Conservation (phyloP, 2,113 vertebrate species). For the Ictalurus punctatus region DNA sequence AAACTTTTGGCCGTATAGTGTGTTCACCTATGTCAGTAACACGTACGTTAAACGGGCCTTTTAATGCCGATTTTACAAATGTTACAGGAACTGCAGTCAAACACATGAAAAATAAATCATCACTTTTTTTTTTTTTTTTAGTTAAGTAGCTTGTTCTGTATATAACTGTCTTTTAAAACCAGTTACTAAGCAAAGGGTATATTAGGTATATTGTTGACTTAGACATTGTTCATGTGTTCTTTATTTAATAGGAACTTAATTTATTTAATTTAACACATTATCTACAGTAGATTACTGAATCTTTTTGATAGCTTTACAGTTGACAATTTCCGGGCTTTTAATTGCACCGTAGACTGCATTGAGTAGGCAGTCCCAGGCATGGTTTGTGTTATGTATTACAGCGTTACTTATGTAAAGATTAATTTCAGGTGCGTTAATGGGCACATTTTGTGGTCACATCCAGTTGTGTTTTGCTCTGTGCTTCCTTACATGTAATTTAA, state of each 20-base stretch:
- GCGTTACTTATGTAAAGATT: no score
- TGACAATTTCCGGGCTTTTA: no score
- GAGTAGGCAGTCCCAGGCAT: no score
- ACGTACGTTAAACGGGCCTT: not conserved
- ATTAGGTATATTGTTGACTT: no score
- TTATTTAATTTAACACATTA: not conserved
- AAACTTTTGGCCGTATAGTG: not conserved
- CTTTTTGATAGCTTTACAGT: no score
- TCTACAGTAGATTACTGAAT: no score
- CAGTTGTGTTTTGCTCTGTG: not conserved
- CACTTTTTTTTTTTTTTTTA: not conserved
- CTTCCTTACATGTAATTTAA: not conserved
- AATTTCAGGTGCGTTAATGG: no score
- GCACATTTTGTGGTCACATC: no score
- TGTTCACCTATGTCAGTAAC: not conserved
- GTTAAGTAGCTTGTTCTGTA: not conserved
- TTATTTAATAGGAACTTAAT: not conserved
- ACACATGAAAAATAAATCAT: not conserved
- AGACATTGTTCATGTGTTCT: not conserved
- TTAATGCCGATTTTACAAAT: no score
- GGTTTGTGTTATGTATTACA: no score
- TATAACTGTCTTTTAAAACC: not conserved
- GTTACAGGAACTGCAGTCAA: no score
- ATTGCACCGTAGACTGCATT: no score
- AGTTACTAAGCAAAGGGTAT: not conserved